Evolutionary conservation across 1,140 invertebrate genomes (phyloP).

Genomic region (Drosophila pachea): DNA sequence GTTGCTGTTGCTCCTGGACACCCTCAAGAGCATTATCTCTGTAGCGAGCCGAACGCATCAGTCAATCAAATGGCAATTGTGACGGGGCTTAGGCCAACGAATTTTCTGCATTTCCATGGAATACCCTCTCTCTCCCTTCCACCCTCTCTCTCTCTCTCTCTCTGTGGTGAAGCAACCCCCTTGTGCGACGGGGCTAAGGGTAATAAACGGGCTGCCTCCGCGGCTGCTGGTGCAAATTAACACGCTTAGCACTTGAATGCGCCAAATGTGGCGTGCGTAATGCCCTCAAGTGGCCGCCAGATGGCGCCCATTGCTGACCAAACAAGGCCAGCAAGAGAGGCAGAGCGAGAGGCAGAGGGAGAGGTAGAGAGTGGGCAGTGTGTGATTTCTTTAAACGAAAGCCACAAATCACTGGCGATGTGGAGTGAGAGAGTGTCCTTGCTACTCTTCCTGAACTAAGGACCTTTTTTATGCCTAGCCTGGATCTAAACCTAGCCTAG

Average conservation of each 20-base stretch:
- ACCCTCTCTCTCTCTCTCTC: not conserved
- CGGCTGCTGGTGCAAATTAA: slow-evolving; percentile 73
- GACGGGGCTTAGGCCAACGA: slow-evolving; percentile 57
- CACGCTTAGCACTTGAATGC: slow-evolving; percentile 75
- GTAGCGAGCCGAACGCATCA: slow-evolving; percentile 55
- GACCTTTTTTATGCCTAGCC: too few species aligned
- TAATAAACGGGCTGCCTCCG: slow-evolving; percentile 4
- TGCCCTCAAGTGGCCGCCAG: slow-evolving; percentile 73
- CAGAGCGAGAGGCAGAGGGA: too few species aligned
- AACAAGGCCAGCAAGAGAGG: not conserved
- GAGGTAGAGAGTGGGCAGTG: not conserved
- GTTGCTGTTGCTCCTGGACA: too few species aligned
- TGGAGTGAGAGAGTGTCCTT: too few species aligned
- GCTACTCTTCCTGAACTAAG: too few species aligned
- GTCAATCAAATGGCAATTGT: slow-evolving; percentile 77
- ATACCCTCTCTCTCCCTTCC: too few species aligned
- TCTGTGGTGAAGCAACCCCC: slow-evolving; percentile 29
- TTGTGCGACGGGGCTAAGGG: not conserved
- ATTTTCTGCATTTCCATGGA: slow-evolving; percentile 1
- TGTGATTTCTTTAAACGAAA: not conserved
- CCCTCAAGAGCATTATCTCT: not conserved
- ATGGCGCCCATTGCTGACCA: slow-evolving; percentile 71
- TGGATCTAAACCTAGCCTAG: too few species aligned
- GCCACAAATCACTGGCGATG: too few species aligned
- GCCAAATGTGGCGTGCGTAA: slow-evolving; percentile 75